A percentile compares a stretch with the other conserved stretches of the same genome.
Evolutionary conservation across 2,797 vertebrate genomes (phyloP).

Genomic region (Xenops minutus): DNA sequence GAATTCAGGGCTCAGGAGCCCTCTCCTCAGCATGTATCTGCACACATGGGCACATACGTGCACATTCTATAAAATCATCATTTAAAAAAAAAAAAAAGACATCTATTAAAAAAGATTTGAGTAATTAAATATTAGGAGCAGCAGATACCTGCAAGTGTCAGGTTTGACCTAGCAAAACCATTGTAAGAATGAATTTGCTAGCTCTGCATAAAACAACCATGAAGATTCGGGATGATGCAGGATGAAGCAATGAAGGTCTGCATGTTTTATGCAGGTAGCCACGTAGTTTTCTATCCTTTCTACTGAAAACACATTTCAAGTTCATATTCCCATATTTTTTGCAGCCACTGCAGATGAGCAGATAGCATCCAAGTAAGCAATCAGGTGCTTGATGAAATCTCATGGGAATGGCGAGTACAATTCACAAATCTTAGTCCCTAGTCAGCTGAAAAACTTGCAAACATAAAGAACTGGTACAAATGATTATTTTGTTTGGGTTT

Average conservation of each 20-base stretch:
- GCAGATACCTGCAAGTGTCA: not conserved
- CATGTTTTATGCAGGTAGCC: constrained; percentile 6
- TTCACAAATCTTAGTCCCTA: not conserved
- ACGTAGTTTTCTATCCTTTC: constrained; percentile 5
- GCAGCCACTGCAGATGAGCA: constrained; percentile 68
- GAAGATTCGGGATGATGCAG: not conserved
- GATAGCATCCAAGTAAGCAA: constrained; percentile 56
- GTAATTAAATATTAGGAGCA: not conserved
- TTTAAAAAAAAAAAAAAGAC: not conserved
- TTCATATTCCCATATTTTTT: constrained; percentile 54
- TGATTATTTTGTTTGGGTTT: not conserved
- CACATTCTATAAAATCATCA: not conserved
- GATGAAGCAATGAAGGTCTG: not conserved
- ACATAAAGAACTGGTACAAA: not conserved
- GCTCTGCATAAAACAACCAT: not conserved
- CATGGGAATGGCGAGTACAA: not conserved
- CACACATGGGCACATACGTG: not conserved
- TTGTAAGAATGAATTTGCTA: not conserved
- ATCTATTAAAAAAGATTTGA: not conserved
- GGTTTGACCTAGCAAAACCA: not conserved
- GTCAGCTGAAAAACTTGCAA: not conserved
- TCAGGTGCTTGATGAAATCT: constrained; percentile 8
- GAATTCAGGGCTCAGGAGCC: not conserved
- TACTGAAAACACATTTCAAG: constrained; percentile 58
- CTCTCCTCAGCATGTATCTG: not conserved